Evolutionary conservation across 1,140 invertebrate species (phyloP), one percentile per base, ranked within the genome.

Genomic region (Kradibia gibbosae): DNA sequence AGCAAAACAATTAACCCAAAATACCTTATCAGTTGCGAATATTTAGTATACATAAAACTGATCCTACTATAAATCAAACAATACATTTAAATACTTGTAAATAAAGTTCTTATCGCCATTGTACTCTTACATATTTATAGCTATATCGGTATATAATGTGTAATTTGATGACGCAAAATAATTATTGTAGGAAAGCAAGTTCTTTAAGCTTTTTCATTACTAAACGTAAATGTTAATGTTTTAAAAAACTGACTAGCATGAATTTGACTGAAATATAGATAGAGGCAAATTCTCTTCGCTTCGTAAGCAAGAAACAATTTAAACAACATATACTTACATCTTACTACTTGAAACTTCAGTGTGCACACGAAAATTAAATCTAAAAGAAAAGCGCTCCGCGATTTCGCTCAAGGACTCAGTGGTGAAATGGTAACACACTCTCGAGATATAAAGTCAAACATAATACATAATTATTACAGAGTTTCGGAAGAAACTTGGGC

Each of bases 381-480:
- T 20, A 31, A 28, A 72, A 74, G 20, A 74, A n/a, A 31, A 36
- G 45, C 45, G 36, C 62, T 45, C 17, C 53, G 74, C 62, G 53
- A 60, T 55, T 76, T 60, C n/a, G 72, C 55, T 8, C 7, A 76
- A 55, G 53, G 42, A 62, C 17, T 13, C 50, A 31, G 15, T 3
- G 39, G 53, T 60, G 50, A 77, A 77, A 50, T 65, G 34, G 39
- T 48, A 77, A 65, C 39, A 34, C 39, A 77, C 75, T 67, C 62
- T 11, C 62, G n/a, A n/a, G n/a, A n/a, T n/a, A 42, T 36, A 39
- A 22, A 70, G 65, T 22, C 39, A 11, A 5, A 25, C 4, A 15
- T 74, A 80, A 80, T 80, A 34, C 28, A n/a, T 80, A 28, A n/a
- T 80, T 31, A 80, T 80, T 80, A 80, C 55, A 10, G 20, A 7